These are phyloP conservation scores for Hystrix cristata DNA, from an alignment of 2,113 vertebrate genomes.

Conservation along the genomic window DNA sequence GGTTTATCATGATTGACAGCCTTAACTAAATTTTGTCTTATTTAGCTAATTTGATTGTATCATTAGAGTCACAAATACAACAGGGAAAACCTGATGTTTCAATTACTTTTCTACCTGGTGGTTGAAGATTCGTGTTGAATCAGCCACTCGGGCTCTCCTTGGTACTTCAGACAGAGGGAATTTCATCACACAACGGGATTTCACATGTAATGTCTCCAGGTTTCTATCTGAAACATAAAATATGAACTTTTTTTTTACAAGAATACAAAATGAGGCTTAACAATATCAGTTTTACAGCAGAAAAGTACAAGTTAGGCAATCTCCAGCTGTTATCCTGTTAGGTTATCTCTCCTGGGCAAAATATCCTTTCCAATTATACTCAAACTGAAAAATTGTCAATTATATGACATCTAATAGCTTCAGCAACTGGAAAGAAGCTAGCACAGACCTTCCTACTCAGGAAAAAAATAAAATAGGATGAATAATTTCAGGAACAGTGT, in stretches of 20 bases:
- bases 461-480: background rate
- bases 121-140: background rate
- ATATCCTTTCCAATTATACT: slow-evolving; percentile 30
- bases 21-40: slow-evolving; percentile 41
- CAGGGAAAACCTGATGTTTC: background rate
- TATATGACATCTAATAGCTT: background rate
- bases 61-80: background rate
- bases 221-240: slow-evolving; percentile 31
- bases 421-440: background rate
- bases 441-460: background rate
- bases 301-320: slow-evolving; percentile 29
- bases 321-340: slow-evolving; percentile 38
- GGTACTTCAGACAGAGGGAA: background rate
- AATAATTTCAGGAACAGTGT: background rate
- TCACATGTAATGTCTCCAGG: background rate
- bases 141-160: background rate
- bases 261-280: background rate
- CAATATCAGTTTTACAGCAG: background rate
- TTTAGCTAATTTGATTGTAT: slow-evolving; percentile 40
- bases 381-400: slow-evolving; percentile 39
- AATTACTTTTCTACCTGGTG: background rate
- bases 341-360: slow-evolving; percentile 3
- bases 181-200: background rate
- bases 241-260: background rate
- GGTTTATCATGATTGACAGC: background rate